Conservation (phyloP, 1,140 invertebrate genomes). For the Agrilus planipennis region DNA sequence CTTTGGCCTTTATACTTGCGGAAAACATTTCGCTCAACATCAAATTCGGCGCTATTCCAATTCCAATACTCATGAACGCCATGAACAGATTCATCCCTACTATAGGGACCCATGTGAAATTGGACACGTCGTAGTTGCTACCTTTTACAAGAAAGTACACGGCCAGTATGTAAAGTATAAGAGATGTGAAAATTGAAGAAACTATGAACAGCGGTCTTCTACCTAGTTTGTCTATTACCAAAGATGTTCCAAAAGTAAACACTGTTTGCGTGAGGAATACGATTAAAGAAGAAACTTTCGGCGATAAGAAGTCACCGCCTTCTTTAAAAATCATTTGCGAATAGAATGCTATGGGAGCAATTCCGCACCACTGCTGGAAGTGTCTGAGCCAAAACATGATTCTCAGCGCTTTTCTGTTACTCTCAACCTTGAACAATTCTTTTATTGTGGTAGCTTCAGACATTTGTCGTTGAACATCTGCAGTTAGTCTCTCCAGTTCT, state of each 20-base stretch:
- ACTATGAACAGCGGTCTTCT: not conserved
- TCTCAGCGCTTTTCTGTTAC: constrained; percentile 1
- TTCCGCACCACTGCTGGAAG: constrained; percentile 1
- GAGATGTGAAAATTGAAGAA: no score
- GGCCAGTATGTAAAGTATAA: no score
- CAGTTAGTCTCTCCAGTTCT: constrained; percentile 2
- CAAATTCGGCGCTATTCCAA: constrained; percentile 12
- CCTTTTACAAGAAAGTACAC: no score
- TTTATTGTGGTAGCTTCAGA: not conserved
- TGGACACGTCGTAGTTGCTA: constrained; percentile 1
- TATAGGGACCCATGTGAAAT: constrained; percentile 4
- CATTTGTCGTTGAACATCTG: constrained; percentile 1
- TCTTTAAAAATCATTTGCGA: constrained; percentile 4
- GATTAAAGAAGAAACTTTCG: not conserved
- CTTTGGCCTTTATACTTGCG: constrained; percentile 15
- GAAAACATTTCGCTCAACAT: constrained; percentile 19
- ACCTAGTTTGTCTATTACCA: constrained; percentile 3
- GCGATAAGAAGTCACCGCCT: not conserved
- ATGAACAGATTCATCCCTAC: constrained; percentile 11
- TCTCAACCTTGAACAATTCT: constrained; percentile 2
- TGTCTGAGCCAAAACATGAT: not conserved
- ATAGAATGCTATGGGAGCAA: not conserved
- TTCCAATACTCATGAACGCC: constrained; percentile 8
- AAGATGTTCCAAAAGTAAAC: not conserved
- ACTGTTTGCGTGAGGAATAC: not conserved